Percentiles rank a stretch among this genome's conserved stretches.
Evolutionary conservation across 2,888 invertebrate species (phyloP).

Genomic region (Arrhopalites spinosus): DNA sequence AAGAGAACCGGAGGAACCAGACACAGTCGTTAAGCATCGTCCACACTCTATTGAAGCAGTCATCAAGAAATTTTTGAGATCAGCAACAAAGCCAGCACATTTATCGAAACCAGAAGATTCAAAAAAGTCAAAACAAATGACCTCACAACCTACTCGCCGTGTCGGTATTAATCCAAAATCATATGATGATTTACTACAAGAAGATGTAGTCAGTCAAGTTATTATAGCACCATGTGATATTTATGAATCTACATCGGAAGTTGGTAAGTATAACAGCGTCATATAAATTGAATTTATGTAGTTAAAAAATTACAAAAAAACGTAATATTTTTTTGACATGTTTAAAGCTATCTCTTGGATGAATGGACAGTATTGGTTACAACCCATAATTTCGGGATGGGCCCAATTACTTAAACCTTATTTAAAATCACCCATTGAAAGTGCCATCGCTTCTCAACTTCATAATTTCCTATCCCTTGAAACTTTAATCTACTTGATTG

Average conservation of each 20-base stretch:
- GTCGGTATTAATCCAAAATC: constrained; percentile 47
- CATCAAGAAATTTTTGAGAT: constrained; percentile 45
- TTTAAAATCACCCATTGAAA: constrained; percentile 45
- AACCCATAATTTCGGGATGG: constrained; percentile 47
- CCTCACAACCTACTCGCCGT: constrained; percentile 31
- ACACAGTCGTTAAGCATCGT: constrained; percentile 20
- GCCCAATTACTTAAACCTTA: constrained; percentile 45
- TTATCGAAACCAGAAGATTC: no score
- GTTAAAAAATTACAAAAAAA: not conserved
- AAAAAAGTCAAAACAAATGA: not conserved
- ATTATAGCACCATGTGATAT: constrained; percentile 44
- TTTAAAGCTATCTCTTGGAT: constrained; percentile 8
- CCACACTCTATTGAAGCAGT: constrained; percentile 46
- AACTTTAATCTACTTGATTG: constrained; percentile 42
- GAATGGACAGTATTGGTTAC: constrained; percentile 22
- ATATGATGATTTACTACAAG: constrained; percentile 44
- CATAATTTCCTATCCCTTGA: constrained; percentile 42
- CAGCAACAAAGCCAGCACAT: not conserved
- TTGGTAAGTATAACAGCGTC: constrained; percentile 38
- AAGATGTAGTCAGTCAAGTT: constrained; percentile 42
- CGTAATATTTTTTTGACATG: not conserved
- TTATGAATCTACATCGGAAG: constrained; percentile 40
- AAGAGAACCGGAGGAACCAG: no score
- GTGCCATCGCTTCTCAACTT: constrained; percentile 38
- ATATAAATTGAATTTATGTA: constrained; percentile 8